phyloP scores from a whole-genome alignment of 2,797 vertebrate genomes.

The Buceros bicornis region DNA sequence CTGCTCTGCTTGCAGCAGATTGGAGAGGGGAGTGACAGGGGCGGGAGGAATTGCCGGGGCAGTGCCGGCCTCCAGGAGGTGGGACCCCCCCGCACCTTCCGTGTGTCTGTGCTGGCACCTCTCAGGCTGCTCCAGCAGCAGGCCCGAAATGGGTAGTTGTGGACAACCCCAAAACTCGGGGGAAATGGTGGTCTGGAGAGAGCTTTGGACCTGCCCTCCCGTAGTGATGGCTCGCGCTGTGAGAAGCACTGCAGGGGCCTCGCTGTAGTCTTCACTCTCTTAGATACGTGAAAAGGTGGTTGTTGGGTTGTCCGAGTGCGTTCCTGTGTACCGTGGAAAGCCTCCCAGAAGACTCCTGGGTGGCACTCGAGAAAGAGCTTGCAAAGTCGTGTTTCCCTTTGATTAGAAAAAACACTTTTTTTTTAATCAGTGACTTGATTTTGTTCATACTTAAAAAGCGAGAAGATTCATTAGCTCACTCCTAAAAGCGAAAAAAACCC shows the following conservation, averaged over 20 bases:
- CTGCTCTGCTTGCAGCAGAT: background rate
- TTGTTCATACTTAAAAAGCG: background rate
- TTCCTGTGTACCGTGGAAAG: background rate
- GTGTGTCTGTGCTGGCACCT: fast-evolving
- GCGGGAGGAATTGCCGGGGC: background rate
- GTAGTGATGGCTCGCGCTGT: background rate
- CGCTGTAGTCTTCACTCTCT: background rate
- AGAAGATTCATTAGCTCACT: background rate
- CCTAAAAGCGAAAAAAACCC: background rate
- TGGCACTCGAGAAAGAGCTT: background rate
- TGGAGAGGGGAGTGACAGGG: background rate
- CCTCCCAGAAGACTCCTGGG: background rate
- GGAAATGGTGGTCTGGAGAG: background rate
- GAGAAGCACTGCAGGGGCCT: background rate
- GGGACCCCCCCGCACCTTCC: background rate
- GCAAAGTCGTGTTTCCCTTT: background rate
- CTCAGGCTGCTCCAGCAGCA: background rate
- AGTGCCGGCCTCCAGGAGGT: background rate
- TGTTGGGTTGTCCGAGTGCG: background rate
- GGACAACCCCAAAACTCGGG: background rate
- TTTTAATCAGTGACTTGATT: background rate
- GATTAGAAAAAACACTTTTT: background rate
- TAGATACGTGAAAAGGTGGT: background rate
- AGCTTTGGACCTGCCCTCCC: background rate
- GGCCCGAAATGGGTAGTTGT: background rate